Conservation (phyloP, 1,140 invertebrate species). For the Brachionus sp. region DNA sequence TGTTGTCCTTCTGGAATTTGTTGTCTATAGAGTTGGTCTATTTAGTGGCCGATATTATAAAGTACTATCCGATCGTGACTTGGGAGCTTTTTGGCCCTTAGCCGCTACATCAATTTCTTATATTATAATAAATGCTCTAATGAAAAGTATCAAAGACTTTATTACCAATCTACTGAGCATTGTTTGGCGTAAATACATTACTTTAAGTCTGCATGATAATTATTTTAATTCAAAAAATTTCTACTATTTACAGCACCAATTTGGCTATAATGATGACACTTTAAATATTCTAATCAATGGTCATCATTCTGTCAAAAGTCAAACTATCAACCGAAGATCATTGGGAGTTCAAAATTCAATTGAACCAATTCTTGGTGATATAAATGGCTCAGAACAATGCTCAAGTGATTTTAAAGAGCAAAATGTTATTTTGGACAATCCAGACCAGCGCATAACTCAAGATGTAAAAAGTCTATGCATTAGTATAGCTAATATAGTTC, state of each 20-base stretch:
- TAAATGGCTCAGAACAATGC: not conserved
- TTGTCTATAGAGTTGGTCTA: slow-evolving; percentile 63
- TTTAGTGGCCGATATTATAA: slow-evolving; percentile 63
- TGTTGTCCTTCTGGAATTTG: slow-evolving; percentile 46
- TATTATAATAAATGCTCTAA: slow-evolving; percentile 59
- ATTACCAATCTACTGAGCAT: slow-evolving; percentile 28
- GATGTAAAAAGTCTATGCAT: slow-evolving; percentile 63
- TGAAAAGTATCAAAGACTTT: slow-evolving; percentile 30
- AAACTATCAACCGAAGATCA: slow-evolving; percentile 43
- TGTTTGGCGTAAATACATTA: slow-evolving; percentile 46
- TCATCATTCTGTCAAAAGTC: not conserved
- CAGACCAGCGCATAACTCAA: slow-evolving; percentile 65
- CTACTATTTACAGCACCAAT: slow-evolving; percentile 24
- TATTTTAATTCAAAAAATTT: slow-evolving; percentile 45
- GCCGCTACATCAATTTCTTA: slow-evolving; percentile 57
- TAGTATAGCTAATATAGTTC: slow-evolving; percentile 60
- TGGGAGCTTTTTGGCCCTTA: slow-evolving; percentile 56
- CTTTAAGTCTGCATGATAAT: not conserved
- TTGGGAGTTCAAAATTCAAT: slow-evolving; percentile 50
- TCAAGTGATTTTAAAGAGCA: not conserved
- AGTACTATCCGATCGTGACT: slow-evolving; percentile 61
- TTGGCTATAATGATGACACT: not conserved
- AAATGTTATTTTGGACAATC: slow-evolving; percentile 42
- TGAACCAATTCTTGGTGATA: slow-evolving; percentile 41
- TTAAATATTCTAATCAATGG: not conserved